Base-by-base conservation (phyloP, 2,888 invertebrate species). In the Drosophila leonis region DNA sequence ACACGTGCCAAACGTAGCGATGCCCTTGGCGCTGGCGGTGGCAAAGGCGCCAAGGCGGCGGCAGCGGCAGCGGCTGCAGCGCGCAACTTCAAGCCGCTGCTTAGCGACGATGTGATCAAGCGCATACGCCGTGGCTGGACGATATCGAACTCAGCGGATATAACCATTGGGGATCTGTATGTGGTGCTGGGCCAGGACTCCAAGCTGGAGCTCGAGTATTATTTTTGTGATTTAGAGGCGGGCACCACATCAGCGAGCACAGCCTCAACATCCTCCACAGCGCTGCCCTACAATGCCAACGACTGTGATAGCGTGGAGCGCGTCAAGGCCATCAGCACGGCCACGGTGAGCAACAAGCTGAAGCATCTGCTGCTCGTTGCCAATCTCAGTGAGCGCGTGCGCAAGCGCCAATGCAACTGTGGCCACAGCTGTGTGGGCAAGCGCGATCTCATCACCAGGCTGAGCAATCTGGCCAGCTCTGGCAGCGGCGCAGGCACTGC, bases 111-210 rank as follows among this genome's bases (percentile, higher is more conserved):
- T 27, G 90, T 90, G 10, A 87, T 93, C n/a, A 90, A 90, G 60
- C 88, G 92, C 67, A 93, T 93, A 48, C 91, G 93, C 60, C 88
- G 85, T 39, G 98, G 98, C 0, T 98, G 98, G 98, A 97, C 96
- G 60, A 91, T 94, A 10, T 93, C 94, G 18, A 96, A 96, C 90
- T 95, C 96, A 1, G 96, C 96, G 9, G 96, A 96, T 37, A 94
- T 98, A 46, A 97, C 97, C 6, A 94, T 98, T 35, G 98, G 98
- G 0, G 98, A 98, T 93, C 93, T 98, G 64, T 98, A 98, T 93
- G 94, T 98, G 55, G 97, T 98, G 95, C 96, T 97, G 90, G 94
- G 93, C 0, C 90, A 92, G 65, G 95, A 97, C 70, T 96, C 96
- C 0, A 96, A 95, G 92, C 92, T 97, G 35, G 94, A 95, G 65